Conservation (phyloP, 2,113 vertebrate species). For the Rhipidura dahli region DNA sequence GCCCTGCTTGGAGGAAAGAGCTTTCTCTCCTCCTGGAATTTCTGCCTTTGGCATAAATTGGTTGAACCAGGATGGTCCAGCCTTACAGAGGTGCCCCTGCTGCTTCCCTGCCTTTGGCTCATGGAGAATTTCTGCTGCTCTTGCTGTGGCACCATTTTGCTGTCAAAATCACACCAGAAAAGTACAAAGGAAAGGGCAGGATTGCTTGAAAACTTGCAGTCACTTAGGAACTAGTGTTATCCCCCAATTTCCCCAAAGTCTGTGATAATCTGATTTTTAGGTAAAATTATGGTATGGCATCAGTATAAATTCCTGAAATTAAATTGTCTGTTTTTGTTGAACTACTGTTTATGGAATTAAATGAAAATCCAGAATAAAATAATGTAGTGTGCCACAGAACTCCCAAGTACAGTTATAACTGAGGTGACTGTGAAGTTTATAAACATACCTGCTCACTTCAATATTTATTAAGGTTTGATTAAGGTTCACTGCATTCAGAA, state of each 20-base stretch:
- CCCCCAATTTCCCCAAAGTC: neutral
- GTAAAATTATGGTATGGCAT: neutral
- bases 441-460: neutral
- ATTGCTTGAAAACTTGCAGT: neutral
- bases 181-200: neutral
- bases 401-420: neutral
- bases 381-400: neutral
- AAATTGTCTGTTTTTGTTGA: neutral
- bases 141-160: neutral
- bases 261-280: neutral
- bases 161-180: neutral
- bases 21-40: neutral
- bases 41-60: neutral
- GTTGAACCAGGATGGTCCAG: neutral
- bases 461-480: neutral
- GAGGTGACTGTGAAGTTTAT: neutral
- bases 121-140: neutral
- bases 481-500: neutral
- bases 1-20: neutral
- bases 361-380: neutral
- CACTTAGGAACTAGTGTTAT: neutral
- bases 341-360: neutral
- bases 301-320: neutral
- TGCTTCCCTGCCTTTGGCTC: neutral
- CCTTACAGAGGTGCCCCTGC: neutral